Percentiles rank a stretch among this genome's conserved stretches.
Conservation (phyloP, 2,113 vertebrate genomes). For the Corydoras sp. region DNA sequence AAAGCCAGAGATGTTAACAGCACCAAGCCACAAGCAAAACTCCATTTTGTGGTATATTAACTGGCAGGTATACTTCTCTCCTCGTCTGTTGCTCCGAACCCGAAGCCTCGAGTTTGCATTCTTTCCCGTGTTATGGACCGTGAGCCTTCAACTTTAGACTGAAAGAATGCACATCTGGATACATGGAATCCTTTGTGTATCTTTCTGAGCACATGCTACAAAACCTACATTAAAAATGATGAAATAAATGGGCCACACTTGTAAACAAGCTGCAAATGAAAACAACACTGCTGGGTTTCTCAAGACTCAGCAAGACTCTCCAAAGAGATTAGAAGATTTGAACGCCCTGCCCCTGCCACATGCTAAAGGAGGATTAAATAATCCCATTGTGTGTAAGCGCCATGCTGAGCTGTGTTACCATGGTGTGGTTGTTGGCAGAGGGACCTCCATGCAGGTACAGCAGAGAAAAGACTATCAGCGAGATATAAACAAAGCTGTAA, state of each 20-base stretch:
- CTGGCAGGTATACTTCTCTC: constrained; percentile 3
- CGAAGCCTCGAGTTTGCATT: background rate
- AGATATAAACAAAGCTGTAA: background rate
- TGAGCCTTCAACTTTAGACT: background rate
- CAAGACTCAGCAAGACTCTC: background rate
- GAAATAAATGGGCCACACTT: too few species aligned
- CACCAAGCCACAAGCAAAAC: background rate
- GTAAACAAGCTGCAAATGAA: constrained; percentile 3
- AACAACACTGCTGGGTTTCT: background rate
- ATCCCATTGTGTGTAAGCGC: background rate
- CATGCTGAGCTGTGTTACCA: background rate
- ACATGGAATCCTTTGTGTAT: background rate
- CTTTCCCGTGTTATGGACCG: background rate
- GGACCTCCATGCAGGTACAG: too few species aligned
- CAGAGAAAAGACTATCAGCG: too few species aligned
- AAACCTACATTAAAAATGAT: too few species aligned
- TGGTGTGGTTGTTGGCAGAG: background rate
- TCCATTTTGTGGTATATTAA: constrained; percentile 13
- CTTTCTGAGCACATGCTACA: too few species aligned
- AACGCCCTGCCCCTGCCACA: background rate
- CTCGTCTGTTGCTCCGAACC: background rate
- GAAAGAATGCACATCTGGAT: background rate
- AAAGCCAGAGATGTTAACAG: background rate
- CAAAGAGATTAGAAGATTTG: constrained; percentile 3
- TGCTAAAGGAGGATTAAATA: background rate